Evolutionary conservation across 2,888 invertebrate species (phyloP).

Genomic region (Drosophila nigricruria): DNA sequence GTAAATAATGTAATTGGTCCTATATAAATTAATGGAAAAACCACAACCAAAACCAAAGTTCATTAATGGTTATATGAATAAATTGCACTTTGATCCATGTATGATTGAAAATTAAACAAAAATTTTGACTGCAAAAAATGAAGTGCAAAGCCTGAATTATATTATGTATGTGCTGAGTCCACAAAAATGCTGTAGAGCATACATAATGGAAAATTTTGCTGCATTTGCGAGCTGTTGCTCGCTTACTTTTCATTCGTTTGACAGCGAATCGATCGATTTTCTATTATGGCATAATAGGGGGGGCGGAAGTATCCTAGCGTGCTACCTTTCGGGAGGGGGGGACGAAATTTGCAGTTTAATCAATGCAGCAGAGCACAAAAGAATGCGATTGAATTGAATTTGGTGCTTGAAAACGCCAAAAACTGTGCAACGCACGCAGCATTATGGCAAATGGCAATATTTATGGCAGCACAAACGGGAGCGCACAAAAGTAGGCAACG

Average conservation of each 20-base stretch:
- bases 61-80: not conserved
- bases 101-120: not conserved
- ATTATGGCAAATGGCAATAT: slow-evolving; percentile 24
- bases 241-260: not conserved
- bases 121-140: not conserved
- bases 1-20: not conserved
- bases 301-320: not conserved
- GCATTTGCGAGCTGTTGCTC: slow-evolving; percentile 1
- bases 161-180: not conserved
- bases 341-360: not conserved
- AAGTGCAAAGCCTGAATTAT: not conserved
- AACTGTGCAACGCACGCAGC: slow-evolving; percentile 8
- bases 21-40: not conserved
- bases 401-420: slow-evolving; percentile 11
- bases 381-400: slow-evolving; percentile 6
- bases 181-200: not conserved
- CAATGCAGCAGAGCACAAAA: slow-evolving; percentile 1
- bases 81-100: not conserved
- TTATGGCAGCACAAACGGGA: slow-evolving; percentile 17
- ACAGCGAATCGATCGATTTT: not conserved
- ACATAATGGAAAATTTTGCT: not conserved
- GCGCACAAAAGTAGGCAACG: slow-evolving; percentile 21
- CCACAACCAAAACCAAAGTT: not conserved
- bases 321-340: not conserved
- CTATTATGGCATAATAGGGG: not conserved